phyloP scores from a whole-genome alignment of 2,888 invertebrate species.

The Oegoconia quadripuncta region DNA sequence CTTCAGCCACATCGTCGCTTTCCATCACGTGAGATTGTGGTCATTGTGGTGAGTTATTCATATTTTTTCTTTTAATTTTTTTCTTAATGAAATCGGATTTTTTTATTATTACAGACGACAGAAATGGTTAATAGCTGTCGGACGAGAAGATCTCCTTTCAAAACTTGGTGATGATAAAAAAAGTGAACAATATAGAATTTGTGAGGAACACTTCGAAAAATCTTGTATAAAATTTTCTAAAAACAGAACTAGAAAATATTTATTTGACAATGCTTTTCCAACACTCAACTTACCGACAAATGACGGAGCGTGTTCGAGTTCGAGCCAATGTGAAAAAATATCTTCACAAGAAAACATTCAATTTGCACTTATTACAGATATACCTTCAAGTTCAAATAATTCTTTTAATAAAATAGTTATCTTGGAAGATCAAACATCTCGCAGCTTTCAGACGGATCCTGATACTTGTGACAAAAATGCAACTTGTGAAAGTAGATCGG shows the following conservation, averaged over 20 bases:
- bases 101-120: slow-evolving; percentile 12
- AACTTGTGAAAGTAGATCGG: no score
- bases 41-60: neutral
- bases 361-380: no score
- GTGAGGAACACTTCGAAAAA: slow-evolving; percentile 25
- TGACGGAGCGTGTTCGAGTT: slow-evolving; percentile 11
- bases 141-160: slow-evolving; percentile 21
- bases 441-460: no score
- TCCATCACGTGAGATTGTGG: no score
- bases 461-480: no score
- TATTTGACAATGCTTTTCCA: slow-evolving; percentile 20
- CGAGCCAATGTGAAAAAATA: slow-evolving; percentile 6
- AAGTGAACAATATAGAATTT: slow-evolving; percentile 25
- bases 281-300: slow-evolving; percentile 18
- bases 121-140: slow-evolving; percentile 17
- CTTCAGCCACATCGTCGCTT: no score
- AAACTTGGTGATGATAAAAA: slow-evolving; percentile 21
- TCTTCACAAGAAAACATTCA: slow-evolving; percentile 1
- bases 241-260: slow-evolving; percentile 23
- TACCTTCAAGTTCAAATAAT: no score
- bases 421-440: no score
- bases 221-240: slow-evolving; percentile 22
- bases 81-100: no score
- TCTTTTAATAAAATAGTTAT: no score
- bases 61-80: no score